These are phyloP conservation scores for Archaeoteleia sp. DNA, from an alignment of 2,888 invertebrate species.

Conservation along the genomic window DNA sequence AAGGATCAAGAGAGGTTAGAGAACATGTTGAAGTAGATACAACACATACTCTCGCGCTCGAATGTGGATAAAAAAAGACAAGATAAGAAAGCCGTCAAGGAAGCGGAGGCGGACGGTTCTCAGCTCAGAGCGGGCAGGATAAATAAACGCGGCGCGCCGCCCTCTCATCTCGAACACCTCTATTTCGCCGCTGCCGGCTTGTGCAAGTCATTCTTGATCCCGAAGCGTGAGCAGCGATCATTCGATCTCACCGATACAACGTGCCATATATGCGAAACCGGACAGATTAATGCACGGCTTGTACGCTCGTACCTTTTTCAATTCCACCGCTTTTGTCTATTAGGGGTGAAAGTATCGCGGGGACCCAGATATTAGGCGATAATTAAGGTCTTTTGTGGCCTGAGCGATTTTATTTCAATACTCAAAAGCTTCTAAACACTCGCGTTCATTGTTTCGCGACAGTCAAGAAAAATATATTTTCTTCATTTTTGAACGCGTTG, in stretches of 20 bases:
- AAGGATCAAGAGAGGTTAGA: constrained; percentile 18
- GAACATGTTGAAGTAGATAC: constrained; percentile 14
- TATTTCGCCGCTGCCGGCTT: constrained; percentile 65
- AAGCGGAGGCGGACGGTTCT: constrained; percentile 53
- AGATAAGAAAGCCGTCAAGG: constrained; percentile 40
- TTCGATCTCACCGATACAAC: constrained; percentile 37
- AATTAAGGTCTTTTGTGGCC: constrained; percentile 38
- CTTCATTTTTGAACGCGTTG: no score
- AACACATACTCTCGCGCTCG: constrained; percentile 8
- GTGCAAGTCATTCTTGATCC: constrained; percentile 62
- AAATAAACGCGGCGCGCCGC: constrained; percentile 73
- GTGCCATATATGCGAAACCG: constrained; percentile 16
- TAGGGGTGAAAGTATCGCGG: constrained; percentile 33
- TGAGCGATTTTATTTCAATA: constrained; percentile 29
- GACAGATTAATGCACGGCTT: constrained; percentile 43
- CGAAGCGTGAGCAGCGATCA: constrained; percentile 31
- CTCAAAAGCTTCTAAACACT: constrained; percentile 40
- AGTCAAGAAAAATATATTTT: not conserved
- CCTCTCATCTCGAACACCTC: constrained; percentile 73
- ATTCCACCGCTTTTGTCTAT: constrained; percentile 45
- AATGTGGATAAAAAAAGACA: constrained; percentile 28
- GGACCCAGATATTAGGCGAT: constrained; percentile 36
- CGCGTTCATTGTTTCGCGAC: constrained; percentile 23
- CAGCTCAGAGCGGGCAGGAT: constrained; percentile 66
- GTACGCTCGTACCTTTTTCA: constrained; percentile 29